These are phyloP conservation scores for Eriosoma lanigerum DNA, from an alignment of 1,140 invertebrate species.

Conservation along the genomic window DNA sequence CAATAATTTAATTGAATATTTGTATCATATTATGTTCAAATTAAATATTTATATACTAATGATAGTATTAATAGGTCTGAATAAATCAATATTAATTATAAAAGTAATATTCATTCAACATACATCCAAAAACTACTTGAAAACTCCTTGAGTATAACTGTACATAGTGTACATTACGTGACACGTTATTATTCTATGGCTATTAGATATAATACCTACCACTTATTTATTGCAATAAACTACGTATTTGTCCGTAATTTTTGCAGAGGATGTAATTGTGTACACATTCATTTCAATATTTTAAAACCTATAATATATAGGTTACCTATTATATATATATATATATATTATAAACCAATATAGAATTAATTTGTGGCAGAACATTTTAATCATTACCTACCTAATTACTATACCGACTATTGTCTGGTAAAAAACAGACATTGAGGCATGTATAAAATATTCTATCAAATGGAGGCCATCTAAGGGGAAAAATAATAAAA, in stretches of 20 bases:
- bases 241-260: not conserved
- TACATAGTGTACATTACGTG: not conserved
- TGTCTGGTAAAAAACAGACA: not conserved
- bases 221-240: not conserved
- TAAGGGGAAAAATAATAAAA: not conserved
- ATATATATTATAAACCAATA: too few relatives aligned
- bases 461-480: conserved; percentile 9
- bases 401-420: conserved; percentile 18
- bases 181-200: not conserved
- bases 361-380: conserved; percentile 7
- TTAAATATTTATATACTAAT: too few relatives aligned
- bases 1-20: too few relatives aligned
- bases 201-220: not conserved
- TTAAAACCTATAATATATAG: not conserved
- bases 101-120: not conserved
- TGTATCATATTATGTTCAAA: too few relatives aligned
- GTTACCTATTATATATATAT: too few relatives aligned
- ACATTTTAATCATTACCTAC: conserved; percentile 28
- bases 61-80: too few relatives aligned
- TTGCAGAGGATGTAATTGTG: not conserved
- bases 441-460: too few relatives aligned
- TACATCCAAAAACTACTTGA: not conserved
- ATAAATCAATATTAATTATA: not conserved
- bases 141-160: conserved; percentile 4
- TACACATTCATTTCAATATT: not conserved